Evolutionary conservation across 2,113 vertebrate species (phyloP), one percentile per base, ranked within the genome.

Genomic region (Lethenteron camtschaticum): DNA sequence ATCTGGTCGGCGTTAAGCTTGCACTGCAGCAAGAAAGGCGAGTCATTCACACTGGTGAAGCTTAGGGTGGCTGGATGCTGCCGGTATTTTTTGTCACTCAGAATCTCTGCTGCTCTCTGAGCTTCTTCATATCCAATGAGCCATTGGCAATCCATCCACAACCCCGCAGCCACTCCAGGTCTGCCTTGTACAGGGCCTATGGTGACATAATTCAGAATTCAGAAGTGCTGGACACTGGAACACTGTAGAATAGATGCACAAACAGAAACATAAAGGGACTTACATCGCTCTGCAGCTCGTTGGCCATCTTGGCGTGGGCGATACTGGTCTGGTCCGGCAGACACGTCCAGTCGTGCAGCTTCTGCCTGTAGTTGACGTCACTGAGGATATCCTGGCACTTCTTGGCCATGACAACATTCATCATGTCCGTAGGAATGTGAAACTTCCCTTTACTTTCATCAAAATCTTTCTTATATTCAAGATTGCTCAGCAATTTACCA

Each of bases 221-320:
- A 41, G 41, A 41, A 41, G 41, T 41, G 41, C 41, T 41, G 41
- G 41, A 41, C 41, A 41, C 41, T 41, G 41, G 6, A 41, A 41
- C 41, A 41, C 41, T 7, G 41, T 41, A 41, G 41, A 41, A 41
- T 41, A 41, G 6, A 41, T 41, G 41, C 41, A 41, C 41, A 41
- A 41, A 41, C 41, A 11, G 63, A 66, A n/a, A 66, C 10, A n/a
- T 13, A 11, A 13, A 13, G 8, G 11, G 16, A 71, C 83, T 2
- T 83, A 96, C 94, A 78, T 97, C 92, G 69, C 94, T 99, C 73
- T 96, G 78, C 69, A 97, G 95, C 76, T 96, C 92, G 69, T 96
- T 89, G 71, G 85, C 90, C 58, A 77, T 92, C 73, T 79, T 85
- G 71, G 84, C 92, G 0, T 77, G 82, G 13, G 88, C 77, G 58